A percentile compares a stretch with the other conserved stretches of the same genome.
Conservation (phyloP, 2,888 invertebrate species). For the Calameuta pallipes region DNA sequence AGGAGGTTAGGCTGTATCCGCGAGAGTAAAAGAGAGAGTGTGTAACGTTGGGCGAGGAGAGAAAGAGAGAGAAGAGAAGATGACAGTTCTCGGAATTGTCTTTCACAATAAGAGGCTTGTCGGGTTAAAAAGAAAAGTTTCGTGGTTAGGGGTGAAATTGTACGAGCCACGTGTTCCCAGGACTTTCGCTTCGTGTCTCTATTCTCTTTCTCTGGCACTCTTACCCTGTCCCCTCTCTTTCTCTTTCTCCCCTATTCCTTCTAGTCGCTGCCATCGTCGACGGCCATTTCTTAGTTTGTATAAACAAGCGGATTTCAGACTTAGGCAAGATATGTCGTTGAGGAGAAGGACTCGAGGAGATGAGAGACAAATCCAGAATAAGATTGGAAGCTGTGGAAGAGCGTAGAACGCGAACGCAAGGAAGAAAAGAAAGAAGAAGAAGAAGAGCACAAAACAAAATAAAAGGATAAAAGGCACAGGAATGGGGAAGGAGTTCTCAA, state of each 20-base stretch:
- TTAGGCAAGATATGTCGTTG: constrained; percentile 47
- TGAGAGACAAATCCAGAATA: too few species aligned
- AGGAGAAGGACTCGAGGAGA: too few species aligned
- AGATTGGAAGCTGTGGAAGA: constrained; percentile 9
- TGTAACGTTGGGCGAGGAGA: constrained; percentile 25
- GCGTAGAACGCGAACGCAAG: neutral
- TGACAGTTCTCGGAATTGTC: constrained; percentile 41
- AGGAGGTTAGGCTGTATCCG: constrained; percentile 1
- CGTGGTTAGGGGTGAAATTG: constrained; percentile 58
- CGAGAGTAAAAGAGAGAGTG: neutral
- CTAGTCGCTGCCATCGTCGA: constrained; percentile 9
- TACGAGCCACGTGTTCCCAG: constrained; percentile 29
- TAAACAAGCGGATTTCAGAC: constrained; percentile 60
- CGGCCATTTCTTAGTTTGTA: constrained; percentile 49
- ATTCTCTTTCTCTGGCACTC: constrained; percentile 3
- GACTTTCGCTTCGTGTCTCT: constrained; percentile 1
- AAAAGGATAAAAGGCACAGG: neutral
- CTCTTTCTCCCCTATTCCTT: constrained; percentile 21
- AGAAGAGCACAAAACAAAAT: constrained; percentile 19
- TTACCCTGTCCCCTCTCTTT: constrained; percentile 8
- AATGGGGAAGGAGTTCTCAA: constrained; percentile 10
- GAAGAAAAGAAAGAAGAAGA: constrained; percentile 10
- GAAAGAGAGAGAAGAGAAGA: neutral
- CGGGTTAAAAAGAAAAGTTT: constrained; percentile 58
- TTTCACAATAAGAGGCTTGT: constrained; percentile 60